Evolutionary conservation across 2,797 vertebrate species (phyloP).

Genomic region (Scomberomorus guttatus): DNA sequence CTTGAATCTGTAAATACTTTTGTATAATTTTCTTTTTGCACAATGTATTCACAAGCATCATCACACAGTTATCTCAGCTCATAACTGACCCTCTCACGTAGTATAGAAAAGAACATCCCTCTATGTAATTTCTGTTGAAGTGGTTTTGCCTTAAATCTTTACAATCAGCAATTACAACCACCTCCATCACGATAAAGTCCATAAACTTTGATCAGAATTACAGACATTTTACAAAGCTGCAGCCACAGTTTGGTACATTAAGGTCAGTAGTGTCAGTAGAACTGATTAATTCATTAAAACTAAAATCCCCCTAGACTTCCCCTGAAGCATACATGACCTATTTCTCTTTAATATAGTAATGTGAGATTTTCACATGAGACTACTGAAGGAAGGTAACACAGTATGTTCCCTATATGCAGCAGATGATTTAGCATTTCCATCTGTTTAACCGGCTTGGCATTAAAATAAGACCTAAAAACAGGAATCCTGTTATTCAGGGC

Average conservation of each 20-base stretch:
- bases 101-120: not conserved
- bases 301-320: constrained; percentile 44
- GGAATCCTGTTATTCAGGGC: constrained; percentile 10
- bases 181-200: not conserved
- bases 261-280: constrained; percentile 34
- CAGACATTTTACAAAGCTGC: constrained; percentile 5
- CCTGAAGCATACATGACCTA: constrained; percentile 56
- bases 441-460: constrained; percentile 60
- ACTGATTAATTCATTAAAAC: constrained; percentile 54
- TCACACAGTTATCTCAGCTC: not conserved
- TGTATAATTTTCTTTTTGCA: not conserved
- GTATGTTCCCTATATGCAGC: constrained; percentile 44
- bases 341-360: constrained; percentile 52
- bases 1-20: not conserved
- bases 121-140: not conserved
- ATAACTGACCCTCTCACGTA: not conserved
- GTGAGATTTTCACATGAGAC: constrained; percentile 38
- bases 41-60: not conserved
- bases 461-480: constrained; percentile 30
- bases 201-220: constrained; percentile 16
- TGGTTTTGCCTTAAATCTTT: not conserved
- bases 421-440: constrained; percentile 62
- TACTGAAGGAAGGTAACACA: constrained; percentile 35
- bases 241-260: constrained; percentile 25
- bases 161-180: not conserved